These are phyloP conservation scores for Rhamnusium bicolor DNA, from an alignment of 2,888 invertebrate genomes.

Conservation along the genomic window DNA sequence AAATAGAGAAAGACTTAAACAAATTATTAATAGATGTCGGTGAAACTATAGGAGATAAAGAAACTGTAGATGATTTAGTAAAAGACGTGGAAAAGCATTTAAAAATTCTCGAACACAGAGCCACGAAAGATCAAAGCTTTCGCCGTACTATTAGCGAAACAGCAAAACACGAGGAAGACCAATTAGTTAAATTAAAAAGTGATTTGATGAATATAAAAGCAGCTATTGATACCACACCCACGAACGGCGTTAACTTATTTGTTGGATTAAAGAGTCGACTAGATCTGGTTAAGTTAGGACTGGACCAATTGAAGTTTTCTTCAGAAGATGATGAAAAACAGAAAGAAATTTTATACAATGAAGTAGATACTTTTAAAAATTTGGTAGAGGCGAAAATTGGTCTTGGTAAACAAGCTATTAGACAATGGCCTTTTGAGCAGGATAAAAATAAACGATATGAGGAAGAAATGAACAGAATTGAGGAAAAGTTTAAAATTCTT, in stretches of 20 bases:
- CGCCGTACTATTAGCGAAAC: constrained; percentile 22
- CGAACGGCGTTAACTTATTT: constrained; percentile 44
- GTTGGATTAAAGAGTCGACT: constrained; percentile 49
- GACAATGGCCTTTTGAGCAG: constrained; percentile 46
- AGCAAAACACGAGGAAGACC: constrained; percentile 36
- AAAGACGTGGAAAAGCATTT: constrained; percentile 55
- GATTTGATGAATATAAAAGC: constrained; percentile 49
- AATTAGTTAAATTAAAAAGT: constrained; percentile 45
- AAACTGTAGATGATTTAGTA: constrained; percentile 43
- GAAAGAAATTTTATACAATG: constrained; percentile 49
- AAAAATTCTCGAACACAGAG: constrained; percentile 57
- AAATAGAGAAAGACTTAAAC: constrained; percentile 56
- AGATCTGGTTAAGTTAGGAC: constrained; percentile 50
- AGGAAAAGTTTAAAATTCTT: constrained; percentile 44
- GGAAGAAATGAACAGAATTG: constrained; percentile 47
- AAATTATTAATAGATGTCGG: constrained; percentile 47
- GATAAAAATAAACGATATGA: constrained; percentile 31
- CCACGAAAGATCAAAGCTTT: constrained; percentile 54
- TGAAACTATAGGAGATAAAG: constrained; percentile 47
- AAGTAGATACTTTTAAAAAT: constrained; percentile 52
- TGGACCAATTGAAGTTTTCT: constrained; percentile 47
- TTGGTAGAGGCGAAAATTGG: constrained; percentile 54
- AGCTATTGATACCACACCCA: constrained; percentile 46
- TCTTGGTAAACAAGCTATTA: constrained; percentile 45
- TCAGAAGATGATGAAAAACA: constrained; percentile 52